Evolutionary conservation across 2,888 invertebrate species (phyloP).

Genomic region (Ernsta delagoae): DNA sequence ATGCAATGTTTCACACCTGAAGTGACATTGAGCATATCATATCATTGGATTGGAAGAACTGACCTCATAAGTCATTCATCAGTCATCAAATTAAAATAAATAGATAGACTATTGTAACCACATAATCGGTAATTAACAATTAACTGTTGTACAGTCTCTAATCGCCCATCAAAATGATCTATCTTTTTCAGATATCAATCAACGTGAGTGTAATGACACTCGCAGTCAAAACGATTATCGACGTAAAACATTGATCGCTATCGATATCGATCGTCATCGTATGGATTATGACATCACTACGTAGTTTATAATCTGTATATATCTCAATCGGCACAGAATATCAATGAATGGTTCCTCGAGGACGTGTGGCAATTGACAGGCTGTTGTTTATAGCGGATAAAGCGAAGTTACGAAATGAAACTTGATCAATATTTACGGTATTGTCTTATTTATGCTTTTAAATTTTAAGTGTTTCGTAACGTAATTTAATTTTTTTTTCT

Average conservation of each 20-base stretch:
- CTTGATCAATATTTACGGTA: conserved; percentile 22
- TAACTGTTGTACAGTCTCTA: neutral
- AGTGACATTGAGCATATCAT: too few species aligned
- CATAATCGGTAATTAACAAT: neutral
- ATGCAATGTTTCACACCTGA: too few species aligned
- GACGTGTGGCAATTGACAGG: conserved; percentile 61
- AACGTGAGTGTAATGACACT: neutral
- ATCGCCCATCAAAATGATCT: neutral
- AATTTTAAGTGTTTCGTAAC: conserved; percentile 2
- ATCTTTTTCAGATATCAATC: neutral
- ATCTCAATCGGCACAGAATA: conserved; percentile 52
- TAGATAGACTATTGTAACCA: too few species aligned
- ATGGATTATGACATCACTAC: conserved; percentile 30
- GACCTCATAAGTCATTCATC: too few species aligned
- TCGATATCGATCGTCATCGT: conserved; percentile 11
- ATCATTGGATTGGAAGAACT: too few species aligned
- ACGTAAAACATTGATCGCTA: conserved; percentile 6
- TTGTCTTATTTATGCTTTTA: conserved; percentile 24
- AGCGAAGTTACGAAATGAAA: conserved; percentile 38
- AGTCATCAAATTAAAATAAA: too few species aligned
- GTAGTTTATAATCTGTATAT: conserved; percentile 41
- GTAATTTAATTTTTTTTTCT: neutral
- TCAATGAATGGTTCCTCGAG: conserved; percentile 49
- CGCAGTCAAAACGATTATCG: neutral
- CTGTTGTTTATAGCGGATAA: conserved; percentile 54